Evolutionary conservation across 1,140 invertebrate genomes (phyloP), one percentile per base, ranked within the genome.

Genomic region (Chironomus tepperi): DNA sequence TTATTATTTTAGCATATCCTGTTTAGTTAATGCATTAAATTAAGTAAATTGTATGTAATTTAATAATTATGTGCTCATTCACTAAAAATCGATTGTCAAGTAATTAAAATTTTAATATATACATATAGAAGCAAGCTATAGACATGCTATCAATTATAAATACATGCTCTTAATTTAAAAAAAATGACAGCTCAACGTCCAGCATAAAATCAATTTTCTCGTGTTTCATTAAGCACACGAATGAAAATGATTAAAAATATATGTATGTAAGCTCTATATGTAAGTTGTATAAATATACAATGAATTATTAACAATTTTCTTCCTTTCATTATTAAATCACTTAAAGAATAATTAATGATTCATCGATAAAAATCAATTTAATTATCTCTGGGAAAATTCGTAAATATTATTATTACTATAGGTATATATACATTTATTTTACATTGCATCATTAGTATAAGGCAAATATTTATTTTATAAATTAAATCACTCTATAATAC

Each of bases 321-420:
- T 18, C 19, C 18, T 19, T 70, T 70, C 16, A 70, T 70, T n/a
- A 70, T 70, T 15, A 70, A 70, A 70, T 70, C 65, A 70, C 65
- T 70, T 70, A 70, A 70, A 70, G 65, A 70, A 70, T 70, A 70
- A 70, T 19, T 70, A 70, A 70, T 70, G 65, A 19, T 70, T 10
- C 65, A 18, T 57, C n/a, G 47, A 34, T 12, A n/a, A 15, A n/a
- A 57, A n/a, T 57, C 47, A 57, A 57, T 57, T 57, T n/a, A 57
- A 57, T 57, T 57, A 57, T 57, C 47, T 57, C n/a, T n/a, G 47
- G 10, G 12, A n/a, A 5, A n/a, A 5, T 12, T n/a, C 12, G 12
- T n/a, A 57, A 57, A n/a, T 57, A 57, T 10, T 10, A 10, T 47
- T 57, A 12, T 57, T 57, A 5, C 47, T 15, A 57, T 15, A 57